phyloP scores from a whole-genome alignment of 2,888 invertebrate species.

The Yponomeuta plumbellus region DNA sequence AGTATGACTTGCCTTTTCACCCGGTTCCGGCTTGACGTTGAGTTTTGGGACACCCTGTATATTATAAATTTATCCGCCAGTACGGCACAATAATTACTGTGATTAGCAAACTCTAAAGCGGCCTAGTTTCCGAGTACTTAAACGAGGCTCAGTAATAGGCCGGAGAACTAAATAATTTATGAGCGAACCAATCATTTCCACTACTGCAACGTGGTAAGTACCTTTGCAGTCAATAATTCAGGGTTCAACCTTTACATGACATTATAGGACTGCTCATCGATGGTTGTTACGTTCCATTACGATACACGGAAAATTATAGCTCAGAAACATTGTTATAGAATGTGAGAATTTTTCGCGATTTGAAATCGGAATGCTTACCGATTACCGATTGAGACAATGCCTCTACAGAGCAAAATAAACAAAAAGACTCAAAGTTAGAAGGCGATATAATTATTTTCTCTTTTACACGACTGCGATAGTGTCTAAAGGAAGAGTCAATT shows the following conservation, averaged over 20 bases:
- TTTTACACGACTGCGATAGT: too few species aligned
- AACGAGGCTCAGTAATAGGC: background rate
- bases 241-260: constrained; percentile 40
- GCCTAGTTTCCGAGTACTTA: background rate
- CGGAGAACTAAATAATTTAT: background rate
- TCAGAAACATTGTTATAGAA: background rate
- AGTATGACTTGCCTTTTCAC: too few species aligned
- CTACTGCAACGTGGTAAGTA: constrained; percentile 15
- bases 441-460: too few species aligned
- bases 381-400: too few species aligned
- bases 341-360: background rate
- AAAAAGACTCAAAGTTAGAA: too few species aligned
- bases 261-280: constrained; percentile 35
- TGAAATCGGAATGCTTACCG: background rate
- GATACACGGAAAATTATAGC: background rate
- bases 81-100: background rate
- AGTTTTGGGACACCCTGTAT: too few species aligned
- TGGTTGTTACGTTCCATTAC: constrained; percentile 40
- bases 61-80: background rate
- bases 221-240: constrained; percentile 43
- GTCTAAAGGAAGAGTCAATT: too few species aligned
- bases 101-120: background rate
- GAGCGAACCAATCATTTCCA: constrained; percentile 7
- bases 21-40: too few species aligned
- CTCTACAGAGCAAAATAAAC: too few species aligned